These are phyloP conservation scores for Geotrypetes seraphini DNA, from an alignment of 2,797 vertebrate species.

Conservation along the genomic window DNA sequence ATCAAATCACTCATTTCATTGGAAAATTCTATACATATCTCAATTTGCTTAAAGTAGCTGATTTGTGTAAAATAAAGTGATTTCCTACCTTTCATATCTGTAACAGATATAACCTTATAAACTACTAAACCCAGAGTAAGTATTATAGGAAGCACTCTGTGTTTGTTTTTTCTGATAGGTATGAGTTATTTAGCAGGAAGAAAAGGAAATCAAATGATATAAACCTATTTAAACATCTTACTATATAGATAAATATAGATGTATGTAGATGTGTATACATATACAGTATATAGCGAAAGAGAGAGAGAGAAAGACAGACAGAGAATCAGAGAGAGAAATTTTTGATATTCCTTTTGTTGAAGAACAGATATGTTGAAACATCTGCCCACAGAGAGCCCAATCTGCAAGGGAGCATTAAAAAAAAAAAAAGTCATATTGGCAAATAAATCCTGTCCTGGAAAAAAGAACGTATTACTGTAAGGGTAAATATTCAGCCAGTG, in stretches of 20 bases:
- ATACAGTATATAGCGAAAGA: too few relatives aligned
- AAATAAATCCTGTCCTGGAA: too few relatives aligned
- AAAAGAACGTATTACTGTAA: too few relatives aligned
- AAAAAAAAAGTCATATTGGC: too few relatives aligned
- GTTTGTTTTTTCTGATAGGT: constrained; percentile 4
- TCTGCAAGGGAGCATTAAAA: too few relatives aligned
- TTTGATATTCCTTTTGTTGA: too few relatives aligned
- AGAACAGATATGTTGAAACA: neutral
- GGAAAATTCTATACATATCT: constrained; percentile 74
- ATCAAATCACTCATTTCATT: constrained; percentile 74
- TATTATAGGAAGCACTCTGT: constrained; percentile 17
- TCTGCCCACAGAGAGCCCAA: neutral
- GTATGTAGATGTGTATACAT: neutral
- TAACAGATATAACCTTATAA: constrained; percentile 59
- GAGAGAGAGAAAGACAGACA: too few relatives aligned
- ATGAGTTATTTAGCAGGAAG: neutral
- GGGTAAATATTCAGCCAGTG: too few relatives aligned
- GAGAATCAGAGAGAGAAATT: too few relatives aligned
- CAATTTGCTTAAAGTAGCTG: constrained; percentile 74
- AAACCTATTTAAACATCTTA: neutral
- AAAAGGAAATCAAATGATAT: constrained; percentile 11
- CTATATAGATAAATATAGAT: neutral
- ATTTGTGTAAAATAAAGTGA: constrained; percentile 72
- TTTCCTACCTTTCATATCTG: constrained; percentile 64
- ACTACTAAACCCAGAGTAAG: constrained; percentile 35